A percentile compares a stretch with the other conserved stretches of the same genome.
These are phyloP conservation scores for Montipora foliosa DNA, from an alignment of 64 coral and sea anemone genomes.

Conservation along the genomic window DNA sequence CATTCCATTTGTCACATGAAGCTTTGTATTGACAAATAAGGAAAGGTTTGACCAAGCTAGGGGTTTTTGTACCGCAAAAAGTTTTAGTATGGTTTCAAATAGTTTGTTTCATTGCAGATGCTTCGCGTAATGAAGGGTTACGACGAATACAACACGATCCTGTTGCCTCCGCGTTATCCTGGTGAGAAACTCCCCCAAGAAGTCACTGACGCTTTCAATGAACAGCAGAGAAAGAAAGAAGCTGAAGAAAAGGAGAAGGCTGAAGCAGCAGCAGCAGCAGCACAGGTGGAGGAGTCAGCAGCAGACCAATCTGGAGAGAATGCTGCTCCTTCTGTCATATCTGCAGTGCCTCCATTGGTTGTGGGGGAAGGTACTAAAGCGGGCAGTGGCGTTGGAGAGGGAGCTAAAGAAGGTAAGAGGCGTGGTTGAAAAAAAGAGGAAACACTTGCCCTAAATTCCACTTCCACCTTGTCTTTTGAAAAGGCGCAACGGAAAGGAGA, in stretches of 20 bases:
- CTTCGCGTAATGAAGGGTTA: conserved; percentile 98
- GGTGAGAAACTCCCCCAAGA: conserved; percentile 88
- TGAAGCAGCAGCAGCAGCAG: conserved; percentile 75
- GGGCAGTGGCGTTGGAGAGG: conserved; percentile 22
- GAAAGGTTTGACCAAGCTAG: no score
- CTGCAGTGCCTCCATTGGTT: conserved; percentile 39
- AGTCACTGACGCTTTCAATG: conserved; percentile 71
- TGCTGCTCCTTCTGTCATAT: conserved; percentile 22
- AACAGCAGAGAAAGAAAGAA: conserved; percentile 91
- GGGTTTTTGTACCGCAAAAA: no score
- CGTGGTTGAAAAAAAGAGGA: not conserved
- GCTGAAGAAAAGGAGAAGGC: conserved; percentile 82
- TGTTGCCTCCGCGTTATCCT: conserved; percentile 88
- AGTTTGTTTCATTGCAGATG: conserved; percentile 55
- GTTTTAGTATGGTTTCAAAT: no score
- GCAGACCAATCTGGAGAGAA: conserved; percentile 60
- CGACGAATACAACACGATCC: conserved; percentile 98
- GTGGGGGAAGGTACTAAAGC: conserved; percentile 17
- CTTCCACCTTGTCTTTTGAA: no score
- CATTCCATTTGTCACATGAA: no score
- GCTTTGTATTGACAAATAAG: no score
- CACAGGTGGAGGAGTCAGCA: conserved; percentile 57
- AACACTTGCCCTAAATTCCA: no score
- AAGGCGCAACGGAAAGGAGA: no score
- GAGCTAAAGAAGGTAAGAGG: conserved; percentile 25